Evolutionary conservation across 2,888 invertebrate species (phyloP).

Genomic region (Pycnomerus fuliginosus): DNA sequence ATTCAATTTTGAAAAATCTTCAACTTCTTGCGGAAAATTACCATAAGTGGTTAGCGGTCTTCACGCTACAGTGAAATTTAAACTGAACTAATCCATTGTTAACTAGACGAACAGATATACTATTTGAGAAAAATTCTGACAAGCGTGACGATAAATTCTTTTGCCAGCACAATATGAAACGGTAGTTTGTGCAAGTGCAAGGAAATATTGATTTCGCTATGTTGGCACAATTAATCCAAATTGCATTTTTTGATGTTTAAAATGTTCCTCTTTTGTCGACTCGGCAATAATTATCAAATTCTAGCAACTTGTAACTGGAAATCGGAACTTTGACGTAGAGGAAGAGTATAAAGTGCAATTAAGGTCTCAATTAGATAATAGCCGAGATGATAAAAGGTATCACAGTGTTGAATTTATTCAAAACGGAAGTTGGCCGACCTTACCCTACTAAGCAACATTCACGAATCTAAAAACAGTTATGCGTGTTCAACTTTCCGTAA

Average conservation of each 20-base stretch:
- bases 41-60: conserved; percentile 18
- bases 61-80: conserved; percentile 9
- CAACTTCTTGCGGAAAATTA: conserved; percentile 3
- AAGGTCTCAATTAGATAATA: conserved; percentile 8
- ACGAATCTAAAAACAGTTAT: conserved; percentile 35
- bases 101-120: conserved; percentile 1
- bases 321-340: too few relatives aligned
- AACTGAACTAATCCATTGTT: conserved; percentile 3
- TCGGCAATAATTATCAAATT: too few relatives aligned
- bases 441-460: conserved; percentile 36
- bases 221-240: too few relatives aligned
- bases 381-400: conserved; percentile 11
- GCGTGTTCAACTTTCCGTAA: conserved; percentile 33
- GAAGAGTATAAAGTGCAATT: too few relatives aligned
- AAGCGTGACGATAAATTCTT: too few relatives aligned
- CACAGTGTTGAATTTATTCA: conserved; percentile 19
- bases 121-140: conserved; percentile 2
- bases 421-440: conserved; percentile 36
- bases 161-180: too few relatives aligned
- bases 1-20: conserved; percentile 1
- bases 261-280: too few relatives aligned
- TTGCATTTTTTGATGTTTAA: too few relatives aligned
- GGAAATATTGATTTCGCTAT: too few relatives aligned
- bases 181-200: too few relatives aligned
- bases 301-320: too few relatives aligned